Percentiles rank a stretch among this genome's conserved stretches.
phyloP scores from a whole-genome alignment of 2,797 vertebrate genomes.

The Heteromormyrus szaboi region DNA sequence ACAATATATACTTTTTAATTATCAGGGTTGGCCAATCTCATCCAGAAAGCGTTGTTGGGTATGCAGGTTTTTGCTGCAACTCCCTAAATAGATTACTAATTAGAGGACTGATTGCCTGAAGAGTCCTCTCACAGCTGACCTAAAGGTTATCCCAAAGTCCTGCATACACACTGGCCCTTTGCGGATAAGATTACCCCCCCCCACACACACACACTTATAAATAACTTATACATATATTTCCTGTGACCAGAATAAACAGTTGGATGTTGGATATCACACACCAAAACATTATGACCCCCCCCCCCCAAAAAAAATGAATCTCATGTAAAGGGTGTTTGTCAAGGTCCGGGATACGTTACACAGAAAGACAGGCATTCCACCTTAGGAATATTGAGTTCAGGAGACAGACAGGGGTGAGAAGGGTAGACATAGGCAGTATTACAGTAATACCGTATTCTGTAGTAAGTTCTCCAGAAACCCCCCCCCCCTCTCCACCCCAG shows the following conservation, averaged over 20 bases:
- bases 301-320: not conserved
- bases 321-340: not conserved
- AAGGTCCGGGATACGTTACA: not conserved
- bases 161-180: not conserved
- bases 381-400: not conserved
- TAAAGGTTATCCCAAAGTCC: not conserved
- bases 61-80: not conserved
- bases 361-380: not conserved
- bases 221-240: not conserved
- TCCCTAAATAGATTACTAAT: not conserved
- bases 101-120: not conserved
- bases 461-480: not conserved
- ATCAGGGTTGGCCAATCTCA: not conserved
- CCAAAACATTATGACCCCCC: not conserved
- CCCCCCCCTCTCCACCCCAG: not conserved
- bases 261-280: not conserved
- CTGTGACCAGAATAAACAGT: not conserved
- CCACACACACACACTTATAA: not conserved
- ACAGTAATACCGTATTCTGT: not conserved
- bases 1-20: not conserved
- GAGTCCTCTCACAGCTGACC: not conserved
- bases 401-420: not conserved
- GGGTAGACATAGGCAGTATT: not conserved
- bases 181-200: not conserved
- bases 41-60: not conserved